These are phyloP conservation scores for Eucera pruinosa DNA, from an alignment of 2,888 invertebrate species.

Conservation along the genomic window DNA sequence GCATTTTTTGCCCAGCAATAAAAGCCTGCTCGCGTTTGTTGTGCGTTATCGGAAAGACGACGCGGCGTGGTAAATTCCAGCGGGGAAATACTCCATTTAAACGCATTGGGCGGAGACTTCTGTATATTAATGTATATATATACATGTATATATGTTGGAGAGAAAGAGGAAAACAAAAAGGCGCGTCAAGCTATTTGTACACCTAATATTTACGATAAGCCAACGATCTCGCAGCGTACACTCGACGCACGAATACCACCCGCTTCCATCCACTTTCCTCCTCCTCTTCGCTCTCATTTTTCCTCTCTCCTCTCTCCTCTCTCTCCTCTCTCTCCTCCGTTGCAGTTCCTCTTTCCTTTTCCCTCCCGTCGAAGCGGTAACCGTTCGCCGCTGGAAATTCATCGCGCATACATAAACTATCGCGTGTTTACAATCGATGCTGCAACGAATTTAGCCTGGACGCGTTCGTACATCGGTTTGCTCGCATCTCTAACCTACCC, in stretches of 20 bases:
- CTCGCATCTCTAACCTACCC: neutral
- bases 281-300: neutral
- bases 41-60: too few relatives aligned
- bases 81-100: too few relatives aligned
- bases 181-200: too few relatives aligned
- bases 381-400: constrained; percentile 63
- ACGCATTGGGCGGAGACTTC: too few relatives aligned
- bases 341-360: neutral
- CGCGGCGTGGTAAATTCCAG: too few relatives aligned
- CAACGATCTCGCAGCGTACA: constrained; percentile 65
- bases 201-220: constrained; percentile 83
- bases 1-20: too few relatives aligned
- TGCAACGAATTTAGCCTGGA: constrained; percentile 39
- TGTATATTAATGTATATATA: too few relatives aligned
- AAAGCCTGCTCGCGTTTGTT: too few relatives aligned
- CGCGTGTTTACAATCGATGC: constrained; percentile 69
- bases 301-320: neutral
- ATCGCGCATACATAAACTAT: constrained; percentile 55
- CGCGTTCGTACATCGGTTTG: too few relatives aligned
- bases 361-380: constrained; percentile 20
- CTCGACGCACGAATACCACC: constrained; percentile 24
- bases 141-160: too few relatives aligned
- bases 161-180: too few relatives aligned
- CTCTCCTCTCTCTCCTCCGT: neutral
- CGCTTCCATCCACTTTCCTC: constrained; percentile 5